Evolutionary conservation across 1,140 invertebrate species (phyloP).

Genomic region (Zaprionus lachaisei): DNA sequence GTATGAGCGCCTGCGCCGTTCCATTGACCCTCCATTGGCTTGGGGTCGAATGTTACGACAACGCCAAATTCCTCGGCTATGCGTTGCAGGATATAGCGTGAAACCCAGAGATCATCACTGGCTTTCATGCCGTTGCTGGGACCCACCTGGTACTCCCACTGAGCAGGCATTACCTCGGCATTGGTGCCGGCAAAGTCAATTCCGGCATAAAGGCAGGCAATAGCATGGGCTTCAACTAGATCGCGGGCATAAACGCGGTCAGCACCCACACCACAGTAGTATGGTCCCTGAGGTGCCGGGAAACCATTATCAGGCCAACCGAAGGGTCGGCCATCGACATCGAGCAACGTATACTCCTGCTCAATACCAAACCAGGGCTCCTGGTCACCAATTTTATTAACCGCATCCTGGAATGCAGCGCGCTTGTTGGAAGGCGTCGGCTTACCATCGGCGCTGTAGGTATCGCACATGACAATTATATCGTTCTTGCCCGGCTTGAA

Average conservation of each 20-base stretch:
- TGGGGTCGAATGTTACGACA: constrained; percentile 93
- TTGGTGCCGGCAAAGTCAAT: constrained; percentile 95
- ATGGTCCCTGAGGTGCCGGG: constrained; percentile 95
- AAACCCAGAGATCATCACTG: constrained; percentile 95
- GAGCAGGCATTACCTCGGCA: constrained; percentile 97
- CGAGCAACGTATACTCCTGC: constrained; percentile 96
- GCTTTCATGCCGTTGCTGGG: constrained; percentile 92
- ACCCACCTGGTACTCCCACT: constrained; percentile 88
- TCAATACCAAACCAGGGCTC: constrained; percentile 97
- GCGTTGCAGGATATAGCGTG: constrained; percentile 89
- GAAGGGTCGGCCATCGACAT: constrained; percentile 94
- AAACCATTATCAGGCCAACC: constrained; percentile 97
- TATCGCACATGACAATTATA: constrained; percentile 93
- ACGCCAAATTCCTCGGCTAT: constrained; percentile 96
- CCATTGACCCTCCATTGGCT: constrained; percentile 94
- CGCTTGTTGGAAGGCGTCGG: constrained; percentile 85
- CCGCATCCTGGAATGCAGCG: constrained; percentile 65
- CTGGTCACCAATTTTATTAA: constrained; percentile 84
- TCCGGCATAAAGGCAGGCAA: constrained; percentile 94
- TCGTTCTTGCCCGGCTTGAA: constrained; percentile 92
- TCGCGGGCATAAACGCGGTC: constrained; percentile 97
- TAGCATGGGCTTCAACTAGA: constrained; percentile 94
- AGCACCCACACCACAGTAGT: constrained; percentile 97
- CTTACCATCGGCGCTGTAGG: constrained; percentile 88
- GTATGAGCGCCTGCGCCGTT: constrained; percentile 94